phyloP scores from a whole-genome alignment of 2,797 vertebrate genomes.

The Percopsis omiscomaycus region DNA sequence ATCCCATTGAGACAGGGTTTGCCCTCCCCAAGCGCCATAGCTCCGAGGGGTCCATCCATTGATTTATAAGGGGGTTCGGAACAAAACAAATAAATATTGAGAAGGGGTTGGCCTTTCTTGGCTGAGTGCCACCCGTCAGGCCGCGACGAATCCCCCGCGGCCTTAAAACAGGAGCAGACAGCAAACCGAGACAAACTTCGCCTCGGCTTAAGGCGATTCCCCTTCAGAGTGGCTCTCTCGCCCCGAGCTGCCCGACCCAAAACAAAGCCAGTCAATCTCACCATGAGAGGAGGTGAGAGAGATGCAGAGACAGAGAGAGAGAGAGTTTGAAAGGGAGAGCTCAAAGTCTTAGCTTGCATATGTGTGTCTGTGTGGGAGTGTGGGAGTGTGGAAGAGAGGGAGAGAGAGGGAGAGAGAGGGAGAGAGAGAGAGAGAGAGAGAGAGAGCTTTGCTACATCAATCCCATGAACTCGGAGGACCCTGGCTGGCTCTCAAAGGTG shows the following conservation, averaged over 20 bases:
- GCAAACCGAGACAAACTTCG: slow-evolving; percentile 58
- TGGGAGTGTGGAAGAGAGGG: slow-evolving; percentile 12
- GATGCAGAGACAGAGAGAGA: slow-evolving; percentile 19
- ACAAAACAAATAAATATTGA: slow-evolving; percentile 43
- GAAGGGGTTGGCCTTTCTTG: slow-evolving; percentile 38
- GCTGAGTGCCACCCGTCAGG: slow-evolving; percentile 28
- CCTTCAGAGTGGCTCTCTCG: slow-evolving; percentile 53
- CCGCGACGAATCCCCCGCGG: slow-evolving; percentile 38
- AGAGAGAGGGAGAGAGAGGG: slow-evolving; percentile 9
- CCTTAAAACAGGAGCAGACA: slow-evolving; percentile 53
- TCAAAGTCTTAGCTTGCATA: too few species aligned
- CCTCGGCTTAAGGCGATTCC: slow-evolving; percentile 68
- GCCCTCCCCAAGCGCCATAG: slow-evolving; percentile 1
- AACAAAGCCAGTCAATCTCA: slow-evolving; percentile 72
- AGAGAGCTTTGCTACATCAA: slow-evolving; percentile 59
- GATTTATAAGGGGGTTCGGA: slow-evolving; percentile 16
- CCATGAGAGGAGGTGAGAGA: slow-evolving; percentile 57
- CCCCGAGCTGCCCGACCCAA: slow-evolving; percentile 51
- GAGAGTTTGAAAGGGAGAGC: slow-evolving; percentile 8
- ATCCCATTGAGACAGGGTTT: not conserved
- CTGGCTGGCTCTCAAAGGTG: slow-evolving; percentile 52
- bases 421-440: slow-evolving; percentile 31
- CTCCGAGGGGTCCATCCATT: slow-evolving; percentile 23
- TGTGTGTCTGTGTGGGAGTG: not conserved
- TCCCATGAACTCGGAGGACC: slow-evolving; percentile 56